These are phyloP conservation scores for Paracanthobrama guichenoti DNA, from an alignment of 2,113 vertebrate species.

Conservation along the genomic window DNA sequence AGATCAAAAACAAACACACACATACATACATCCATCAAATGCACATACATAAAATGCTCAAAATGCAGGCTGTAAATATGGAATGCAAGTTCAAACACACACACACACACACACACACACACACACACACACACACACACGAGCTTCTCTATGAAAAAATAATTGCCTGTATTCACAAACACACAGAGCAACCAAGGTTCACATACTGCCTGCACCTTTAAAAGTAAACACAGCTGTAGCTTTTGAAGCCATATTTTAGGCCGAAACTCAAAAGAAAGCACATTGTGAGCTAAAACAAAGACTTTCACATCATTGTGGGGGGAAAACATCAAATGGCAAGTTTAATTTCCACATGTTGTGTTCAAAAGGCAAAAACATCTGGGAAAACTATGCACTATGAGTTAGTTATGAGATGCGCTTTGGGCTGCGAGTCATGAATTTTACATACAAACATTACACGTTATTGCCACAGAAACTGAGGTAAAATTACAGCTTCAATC, in stretches of 20 bases:
- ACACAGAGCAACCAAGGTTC: conserved; percentile 23
- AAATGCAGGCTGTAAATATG: neutral
- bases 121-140: neutral
- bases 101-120: neutral
- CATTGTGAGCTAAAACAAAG: conserved; percentile 9
- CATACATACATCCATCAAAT: neutral
- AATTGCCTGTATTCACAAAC: neutral
- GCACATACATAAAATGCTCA: conserved; percentile 37
- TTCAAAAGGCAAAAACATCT: conserved; percentile 20
- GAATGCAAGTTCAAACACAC: conserved; percentile 11
- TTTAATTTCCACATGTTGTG: conserved; percentile 12
- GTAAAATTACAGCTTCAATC: conserved; percentile 16
- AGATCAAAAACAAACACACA: neutral
- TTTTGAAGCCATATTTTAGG: conserved; percentile 16
- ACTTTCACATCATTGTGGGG: conserved; percentile 3
- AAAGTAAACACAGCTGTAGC: conserved; percentile 32
- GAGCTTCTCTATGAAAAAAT: neutral
- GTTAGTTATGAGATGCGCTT: neutral
- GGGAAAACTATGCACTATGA: neutral
- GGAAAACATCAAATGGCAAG: conserved; percentile 12
- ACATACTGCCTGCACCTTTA: neutral
- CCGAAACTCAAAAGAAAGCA: neutral
- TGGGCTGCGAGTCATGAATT: neutral
- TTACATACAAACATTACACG: neutral
- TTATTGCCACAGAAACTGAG: conserved; percentile 18